phyloP scores from a whole-genome alignment of 2,888 invertebrate species.

The Volucella bombylans region DNA sequence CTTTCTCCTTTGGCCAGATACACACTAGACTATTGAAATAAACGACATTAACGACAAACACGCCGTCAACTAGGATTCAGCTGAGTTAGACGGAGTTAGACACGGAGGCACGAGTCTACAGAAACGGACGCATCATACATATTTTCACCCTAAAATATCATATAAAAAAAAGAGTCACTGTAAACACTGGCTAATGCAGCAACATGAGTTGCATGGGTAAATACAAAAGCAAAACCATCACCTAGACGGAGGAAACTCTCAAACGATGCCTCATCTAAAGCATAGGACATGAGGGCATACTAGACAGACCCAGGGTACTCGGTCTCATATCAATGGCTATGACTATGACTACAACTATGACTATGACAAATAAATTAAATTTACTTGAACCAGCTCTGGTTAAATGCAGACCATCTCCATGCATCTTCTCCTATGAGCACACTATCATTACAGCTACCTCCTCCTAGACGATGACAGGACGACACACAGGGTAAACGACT shows the following conservation, averaged over 20 bases:
- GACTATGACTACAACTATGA: background rate
- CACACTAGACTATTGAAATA: background rate
- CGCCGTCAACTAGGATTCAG: constrained; percentile 41
- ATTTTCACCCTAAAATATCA: constrained; percentile 54
- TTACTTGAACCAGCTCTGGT: constrained; percentile 38
- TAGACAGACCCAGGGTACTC: constrained; percentile 31
- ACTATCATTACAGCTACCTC: constrained; percentile 28
- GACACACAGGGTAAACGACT: constrained; percentile 40
- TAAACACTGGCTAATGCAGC: background rate
- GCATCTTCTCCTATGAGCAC: background rate
- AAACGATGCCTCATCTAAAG: constrained; percentile 37
- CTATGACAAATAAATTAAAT: constrained; percentile 69
- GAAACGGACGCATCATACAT: constrained; percentile 55
- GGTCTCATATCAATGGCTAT: too few relatives aligned
- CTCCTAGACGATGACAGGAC: constrained; percentile 24
- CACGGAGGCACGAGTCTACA: constrained; percentile 27
- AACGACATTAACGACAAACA: constrained; percentile 61
- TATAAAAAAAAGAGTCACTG: constrained; percentile 13
- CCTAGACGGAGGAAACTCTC: constrained; percentile 47
- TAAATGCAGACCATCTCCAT: constrained; percentile 48
- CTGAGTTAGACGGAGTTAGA: constrained; percentile 49
- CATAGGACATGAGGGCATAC: constrained; percentile 35
- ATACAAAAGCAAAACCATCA: constrained; percentile 14
- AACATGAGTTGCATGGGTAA: constrained; percentile 27
- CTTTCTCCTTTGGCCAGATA: background rate